These are phyloP conservation scores for Cataglyphis rosenhaueri DNA, from an alignment of 2,888 invertebrate genomes.

Conservation along the genomic window DNA sequence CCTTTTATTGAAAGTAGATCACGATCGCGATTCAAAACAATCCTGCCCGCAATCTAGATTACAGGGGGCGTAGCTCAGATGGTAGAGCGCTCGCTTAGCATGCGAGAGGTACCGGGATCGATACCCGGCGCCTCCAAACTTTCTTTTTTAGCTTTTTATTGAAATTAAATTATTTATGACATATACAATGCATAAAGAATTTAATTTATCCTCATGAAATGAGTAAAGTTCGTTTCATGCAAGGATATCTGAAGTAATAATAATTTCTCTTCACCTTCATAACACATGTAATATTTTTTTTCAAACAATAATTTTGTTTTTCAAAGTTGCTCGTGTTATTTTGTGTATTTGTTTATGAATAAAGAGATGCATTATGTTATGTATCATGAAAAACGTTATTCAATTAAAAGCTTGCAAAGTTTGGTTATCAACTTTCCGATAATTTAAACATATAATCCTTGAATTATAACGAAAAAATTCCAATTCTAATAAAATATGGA, in stretches of 20 bases:
- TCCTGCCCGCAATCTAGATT: neutral
- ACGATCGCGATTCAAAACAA: neutral
- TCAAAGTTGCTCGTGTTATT: neutral
- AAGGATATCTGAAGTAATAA: neutral
- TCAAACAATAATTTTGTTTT: neutral
- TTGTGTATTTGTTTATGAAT: neutral
- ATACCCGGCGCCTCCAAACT: conserved; percentile 83
- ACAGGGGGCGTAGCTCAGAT: conserved; percentile 85
- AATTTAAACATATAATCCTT: neutral
- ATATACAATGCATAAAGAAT: neutral
- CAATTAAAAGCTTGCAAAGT: neutral
- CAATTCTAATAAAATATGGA: neutral
- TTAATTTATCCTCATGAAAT: neutral
- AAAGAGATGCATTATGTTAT: neutral
- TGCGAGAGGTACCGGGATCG: conserved; percentile 85
- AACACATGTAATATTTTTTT: neutral
- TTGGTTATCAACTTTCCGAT: conserved; percentile 1
- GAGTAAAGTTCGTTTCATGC: neutral
- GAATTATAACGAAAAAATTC: neutral
- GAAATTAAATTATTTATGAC: conserved; percentile 21
- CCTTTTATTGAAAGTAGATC: conserved; percentile 35
- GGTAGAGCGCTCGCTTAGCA: conserved; percentile 85
- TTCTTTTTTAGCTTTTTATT: conserved; percentile 21
- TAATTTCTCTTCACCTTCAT: neutral
- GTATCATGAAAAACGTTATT: neutral